Evolutionary conservation across 2,888 invertebrate genomes (phyloP).

Genomic region (Belgica antarctica): DNA sequence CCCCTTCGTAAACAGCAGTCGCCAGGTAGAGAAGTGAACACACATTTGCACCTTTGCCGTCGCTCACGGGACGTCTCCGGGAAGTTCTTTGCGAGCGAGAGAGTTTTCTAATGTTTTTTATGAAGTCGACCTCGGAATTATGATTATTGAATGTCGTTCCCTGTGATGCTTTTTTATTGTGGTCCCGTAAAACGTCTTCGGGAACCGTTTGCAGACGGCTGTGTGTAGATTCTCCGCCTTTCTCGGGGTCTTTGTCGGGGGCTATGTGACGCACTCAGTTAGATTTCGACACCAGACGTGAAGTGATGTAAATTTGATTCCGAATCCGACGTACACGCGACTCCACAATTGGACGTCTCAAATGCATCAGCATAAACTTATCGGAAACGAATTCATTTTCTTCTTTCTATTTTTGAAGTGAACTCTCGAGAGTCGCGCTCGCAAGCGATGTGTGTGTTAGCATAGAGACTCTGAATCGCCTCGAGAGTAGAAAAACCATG

Average conservation of each 20-base stretch:
- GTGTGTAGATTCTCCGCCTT: too few species aligned
- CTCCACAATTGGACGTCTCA: not conserved
- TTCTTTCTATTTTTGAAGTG: constrained; percentile 35
- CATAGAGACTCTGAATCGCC: too few species aligned
- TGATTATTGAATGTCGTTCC: constrained; percentile 29
- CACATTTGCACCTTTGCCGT: constrained; percentile 23
- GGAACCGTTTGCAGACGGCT: constrained; percentile 5
- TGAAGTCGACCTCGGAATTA: constrained; percentile 42
- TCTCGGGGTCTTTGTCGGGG: too few species aligned
- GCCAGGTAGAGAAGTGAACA: not conserved
- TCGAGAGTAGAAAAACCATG: constrained; percentile 36
- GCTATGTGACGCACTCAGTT: not conserved
- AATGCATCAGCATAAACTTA: constrained; percentile 13
- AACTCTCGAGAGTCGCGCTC: not conserved
- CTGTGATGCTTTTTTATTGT: constrained; percentile 6
- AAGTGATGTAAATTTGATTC: not conserved
- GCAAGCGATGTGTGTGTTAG: constrained; percentile 9
- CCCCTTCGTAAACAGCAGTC: not conserved
- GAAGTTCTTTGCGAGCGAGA: not conserved
- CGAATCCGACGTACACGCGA: not conserved
- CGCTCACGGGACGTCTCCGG: not conserved
- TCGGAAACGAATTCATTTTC: constrained; percentile 3
- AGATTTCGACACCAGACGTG: not conserved
- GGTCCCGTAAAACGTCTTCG: constrained; percentile 6
- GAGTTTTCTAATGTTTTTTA: constrained; percentile 27